phyloP scores from a whole-genome alignment of 2,113 vertebrate genomes.

The Xenus cinereus region DNA sequence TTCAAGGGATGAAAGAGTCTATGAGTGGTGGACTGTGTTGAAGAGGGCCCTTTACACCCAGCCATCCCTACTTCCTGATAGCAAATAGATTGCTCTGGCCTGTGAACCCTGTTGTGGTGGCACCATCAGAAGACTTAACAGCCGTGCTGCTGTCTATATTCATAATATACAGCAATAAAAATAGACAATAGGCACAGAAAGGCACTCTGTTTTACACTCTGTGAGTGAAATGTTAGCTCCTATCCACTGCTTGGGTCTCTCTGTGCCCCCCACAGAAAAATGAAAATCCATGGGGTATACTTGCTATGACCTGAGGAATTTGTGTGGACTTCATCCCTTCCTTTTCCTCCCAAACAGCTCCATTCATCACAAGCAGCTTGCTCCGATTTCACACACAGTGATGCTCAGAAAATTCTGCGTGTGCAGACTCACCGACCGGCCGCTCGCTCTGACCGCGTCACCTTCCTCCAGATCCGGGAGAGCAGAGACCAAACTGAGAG shows the following conservation, averaged over 20 bases:
- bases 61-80: background rate
- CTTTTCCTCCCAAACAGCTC: background rate
- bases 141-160: background rate
- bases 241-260: background rate
- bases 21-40: background rate
- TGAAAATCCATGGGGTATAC: background rate
- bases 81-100: background rate
- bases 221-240: background rate
- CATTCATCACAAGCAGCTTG: background rate
- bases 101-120: background rate
- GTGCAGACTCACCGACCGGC: accelerated
- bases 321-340: background rate
- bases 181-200: background rate
- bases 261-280: background rate
- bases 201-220: background rate
- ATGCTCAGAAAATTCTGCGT: background rate
- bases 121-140: background rate
- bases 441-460: accelerated
- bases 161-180: background rate
- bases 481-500: background rate
- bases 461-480: background rate
- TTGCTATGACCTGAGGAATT: background rate
- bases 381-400: background rate
- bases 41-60: background rate
- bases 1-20: background rate